phyloP scores from a whole-genome alignment of 2,113 vertebrate genomes.

The Lepisosteus osseus region DNA sequence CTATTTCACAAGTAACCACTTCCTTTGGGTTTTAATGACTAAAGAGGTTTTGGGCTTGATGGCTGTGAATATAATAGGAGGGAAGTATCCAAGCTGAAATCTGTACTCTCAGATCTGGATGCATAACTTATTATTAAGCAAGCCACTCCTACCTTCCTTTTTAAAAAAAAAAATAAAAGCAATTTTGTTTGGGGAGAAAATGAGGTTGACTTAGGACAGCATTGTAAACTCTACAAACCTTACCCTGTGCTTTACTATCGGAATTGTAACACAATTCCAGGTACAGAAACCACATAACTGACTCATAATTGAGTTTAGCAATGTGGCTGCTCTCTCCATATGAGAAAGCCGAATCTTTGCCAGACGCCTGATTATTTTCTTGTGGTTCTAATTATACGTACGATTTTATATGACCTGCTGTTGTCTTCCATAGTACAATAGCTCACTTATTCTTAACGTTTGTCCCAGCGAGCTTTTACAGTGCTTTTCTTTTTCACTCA shows the following conservation, averaged over 20 bases:
- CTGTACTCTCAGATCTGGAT: slow-evolving; percentile 41
- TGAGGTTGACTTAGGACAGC: slow-evolving; percentile 23
- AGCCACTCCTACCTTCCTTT: too few relatives aligned
- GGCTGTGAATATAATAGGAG: slow-evolving; percentile 54
- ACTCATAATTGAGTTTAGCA: slow-evolving; percentile 68
- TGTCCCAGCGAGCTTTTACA: slow-evolving; percentile 23
- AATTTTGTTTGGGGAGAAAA: slow-evolving; percentile 23
- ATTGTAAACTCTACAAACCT: slow-evolving; percentile 39
- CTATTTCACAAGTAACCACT: slow-evolving; percentile 44
- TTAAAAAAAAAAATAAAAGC: too few relatives aligned
- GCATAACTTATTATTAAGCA: slow-evolving; percentile 35
- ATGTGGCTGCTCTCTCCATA: slow-evolving; percentile 47
- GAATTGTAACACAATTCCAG: slow-evolving; percentile 50
- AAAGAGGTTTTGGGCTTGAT: slow-evolving; percentile 48
- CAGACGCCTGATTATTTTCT: slow-evolving; percentile 67
- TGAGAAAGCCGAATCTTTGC: slow-evolving; percentile 47
- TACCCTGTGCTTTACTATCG: slow-evolving; percentile 11
- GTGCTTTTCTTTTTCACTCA: slow-evolving; percentile 1
- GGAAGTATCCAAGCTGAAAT: slow-evolving; percentile 43
- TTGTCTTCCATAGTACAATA: slow-evolving; percentile 52
- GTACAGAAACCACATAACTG: slow-evolving; percentile 60
- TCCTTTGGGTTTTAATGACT: slow-evolving; percentile 64
- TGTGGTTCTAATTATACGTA: slow-evolving; percentile 62
- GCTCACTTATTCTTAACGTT: slow-evolving; percentile 56
- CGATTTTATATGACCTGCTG: slow-evolving; percentile 54